Evolutionary conservation across 2,888 invertebrate genomes (phyloP).

Genomic region (Tribolium freemani): DNA sequence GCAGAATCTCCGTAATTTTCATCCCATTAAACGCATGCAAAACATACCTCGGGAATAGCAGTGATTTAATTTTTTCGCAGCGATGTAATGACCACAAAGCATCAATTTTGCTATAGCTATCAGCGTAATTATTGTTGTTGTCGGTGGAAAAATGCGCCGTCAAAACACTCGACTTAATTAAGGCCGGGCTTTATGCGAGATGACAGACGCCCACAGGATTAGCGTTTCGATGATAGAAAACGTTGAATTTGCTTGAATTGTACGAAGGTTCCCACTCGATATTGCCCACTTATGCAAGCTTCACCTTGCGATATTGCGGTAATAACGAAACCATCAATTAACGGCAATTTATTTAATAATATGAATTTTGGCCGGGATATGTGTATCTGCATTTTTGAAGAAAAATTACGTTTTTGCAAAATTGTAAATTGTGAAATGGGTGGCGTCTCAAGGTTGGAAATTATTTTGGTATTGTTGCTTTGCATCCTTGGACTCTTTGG

Average conservation of each 20-base stretch:
- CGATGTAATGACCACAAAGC: constrained; percentile 11
- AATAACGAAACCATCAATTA: neutral
- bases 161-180: constrained; percentile 1
- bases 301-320: constrained; percentile 7
- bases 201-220: neutral
- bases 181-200: neutral
- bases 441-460: neutral
- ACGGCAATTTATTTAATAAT: neutral
- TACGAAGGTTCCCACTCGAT: constrained; percentile 13
- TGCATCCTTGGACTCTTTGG: neutral
- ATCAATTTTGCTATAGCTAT: constrained; percentile 19
- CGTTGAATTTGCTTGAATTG: neutral
- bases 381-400: neutral
- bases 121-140: constrained; percentile 22
- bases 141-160: constrained; percentile 9
- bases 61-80: constrained; percentile 20
- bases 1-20: constrained; percentile 26
- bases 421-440: neutral
- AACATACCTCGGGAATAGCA: constrained; percentile 16
- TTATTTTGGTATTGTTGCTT: neutral
- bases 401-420: neutral
- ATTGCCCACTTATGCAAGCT: constrained; percentile 20
- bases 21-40: constrained; percentile 34
- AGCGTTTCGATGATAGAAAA: neutral
- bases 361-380: neutral